These are phyloP conservation scores for Anarhynchus alexandrinus DNA, from an alignment of 2,113 vertebrate genomes.

Conservation along the genomic window DNA sequence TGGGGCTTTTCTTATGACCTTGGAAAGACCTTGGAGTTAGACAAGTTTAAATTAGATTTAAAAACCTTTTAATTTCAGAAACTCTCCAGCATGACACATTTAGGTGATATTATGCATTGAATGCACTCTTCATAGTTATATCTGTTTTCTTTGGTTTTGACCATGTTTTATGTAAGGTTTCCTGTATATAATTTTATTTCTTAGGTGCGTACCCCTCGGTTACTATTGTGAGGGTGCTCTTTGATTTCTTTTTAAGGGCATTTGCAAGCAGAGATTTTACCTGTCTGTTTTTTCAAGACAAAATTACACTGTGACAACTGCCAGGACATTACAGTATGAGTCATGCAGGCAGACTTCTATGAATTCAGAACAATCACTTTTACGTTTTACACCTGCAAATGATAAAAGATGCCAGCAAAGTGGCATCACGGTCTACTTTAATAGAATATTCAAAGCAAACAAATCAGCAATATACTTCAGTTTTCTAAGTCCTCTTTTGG, in stretches of 20 bases:
- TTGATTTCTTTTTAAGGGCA: not conserved
- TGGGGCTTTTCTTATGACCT: not conserved
- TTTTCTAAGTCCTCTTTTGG: not conserved
- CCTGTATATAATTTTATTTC: not conserved
- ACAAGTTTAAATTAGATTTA: not conserved
- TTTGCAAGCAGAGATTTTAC: not conserved
- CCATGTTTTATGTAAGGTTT: not conserved
- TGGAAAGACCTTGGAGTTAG: not conserved
- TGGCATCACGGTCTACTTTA: not conserved
- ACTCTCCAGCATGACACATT: not conserved
- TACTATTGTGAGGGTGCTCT: not conserved
- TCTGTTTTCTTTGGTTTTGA: not conserved
- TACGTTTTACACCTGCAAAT: not conserved
- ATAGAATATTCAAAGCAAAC: not conserved
- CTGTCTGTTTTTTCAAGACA: not conserved
- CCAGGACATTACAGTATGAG: not conserved
- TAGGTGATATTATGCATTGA: not conserved
- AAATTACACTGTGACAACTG: not conserved
- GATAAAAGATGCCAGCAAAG: not conserved
- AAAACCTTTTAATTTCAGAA: not conserved
- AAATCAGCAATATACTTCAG: not conserved
- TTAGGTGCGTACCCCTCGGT: not conserved
- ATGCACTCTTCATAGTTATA: not conserved
- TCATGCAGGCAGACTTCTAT: not conserved
- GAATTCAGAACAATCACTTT: not conserved